phyloP scores from a whole-genome alignment of 2,888 invertebrate genomes.

The Elaeidobius kamerunicus region DNA sequence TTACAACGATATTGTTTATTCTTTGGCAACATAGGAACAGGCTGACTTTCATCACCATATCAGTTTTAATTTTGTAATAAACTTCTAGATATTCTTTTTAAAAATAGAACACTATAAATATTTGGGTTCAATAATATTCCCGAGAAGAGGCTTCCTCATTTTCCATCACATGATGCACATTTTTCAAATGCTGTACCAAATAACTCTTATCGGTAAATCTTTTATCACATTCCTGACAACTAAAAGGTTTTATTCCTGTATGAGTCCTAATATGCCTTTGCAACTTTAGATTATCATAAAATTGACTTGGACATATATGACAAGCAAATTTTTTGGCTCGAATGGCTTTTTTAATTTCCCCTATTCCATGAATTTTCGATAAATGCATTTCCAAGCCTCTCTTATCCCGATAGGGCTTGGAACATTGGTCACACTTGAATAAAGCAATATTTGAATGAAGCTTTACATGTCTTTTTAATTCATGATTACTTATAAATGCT shows the following conservation, averaged over 20 bases:
- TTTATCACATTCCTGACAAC: conserved; percentile 39
- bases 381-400: conserved; percentile 50
- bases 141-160: too few relatives aligned
- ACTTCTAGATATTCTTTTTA: too few relatives aligned
- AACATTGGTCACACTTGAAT: conserved; percentile 51
- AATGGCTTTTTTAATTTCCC: conserved; percentile 42
- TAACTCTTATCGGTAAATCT: conserved; percentile 42
- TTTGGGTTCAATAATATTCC: too few relatives aligned
- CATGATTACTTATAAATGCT: conserved; percentile 37
- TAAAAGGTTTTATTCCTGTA: conserved; percentile 39
- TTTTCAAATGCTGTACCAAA: conserved; percentile 38
- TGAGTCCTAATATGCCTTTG: conserved; percentile 41
- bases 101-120: too few relatives aligned
- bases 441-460: conserved; percentile 38
- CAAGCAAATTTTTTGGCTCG: conserved; percentile 46
- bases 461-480: conserved; percentile 37
- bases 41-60: too few relatives aligned
- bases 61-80: too few relatives aligned
- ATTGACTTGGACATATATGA: conserved; percentile 46
- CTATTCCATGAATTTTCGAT: conserved; percentile 50
- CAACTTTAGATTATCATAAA: conserved; percentile 40
- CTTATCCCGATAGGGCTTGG: conserved; percentile 52
- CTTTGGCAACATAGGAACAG: too few relatives aligned
- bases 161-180: conserved; percentile 26
- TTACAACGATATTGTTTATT: too few relatives aligned